Percentiles rank a stretch among this genome's conserved stretches.
These are phyloP conservation scores for Girardia tigrina DNA, from an alignment of 2,888 invertebrate species.

Conservation along the genomic window DNA sequence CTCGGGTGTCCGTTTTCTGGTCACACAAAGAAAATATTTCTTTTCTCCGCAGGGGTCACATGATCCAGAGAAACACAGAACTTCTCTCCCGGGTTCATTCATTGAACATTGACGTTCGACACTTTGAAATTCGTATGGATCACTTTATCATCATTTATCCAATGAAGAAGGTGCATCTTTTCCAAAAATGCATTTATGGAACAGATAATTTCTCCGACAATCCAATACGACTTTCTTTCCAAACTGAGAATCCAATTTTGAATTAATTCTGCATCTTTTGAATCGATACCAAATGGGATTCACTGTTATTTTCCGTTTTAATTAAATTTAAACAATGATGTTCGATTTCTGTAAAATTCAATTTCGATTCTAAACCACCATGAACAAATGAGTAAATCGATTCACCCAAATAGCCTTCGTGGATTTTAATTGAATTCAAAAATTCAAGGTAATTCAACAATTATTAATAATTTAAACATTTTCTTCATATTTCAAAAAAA, in stretches of 20 bases:
- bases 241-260: slow-evolving; percentile 19
- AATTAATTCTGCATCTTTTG: neutral
- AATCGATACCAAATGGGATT: neutral
- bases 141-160: neutral
- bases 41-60: neutral
- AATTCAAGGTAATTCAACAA: no score
- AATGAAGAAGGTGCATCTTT: neutral
- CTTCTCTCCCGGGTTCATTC: neutral
- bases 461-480: no score
- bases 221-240: slow-evolving; percentile 8
- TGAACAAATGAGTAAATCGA: neutral
- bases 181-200: neutral
- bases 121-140: neutral
- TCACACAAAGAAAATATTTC: neutral
- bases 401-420: neutral
- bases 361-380: neutral
- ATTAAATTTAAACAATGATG: neutral
- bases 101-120: neutral
- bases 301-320: neutral
- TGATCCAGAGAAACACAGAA: neutral
- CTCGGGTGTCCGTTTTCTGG: no score
- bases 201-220: slow-evolving; percentile 4
- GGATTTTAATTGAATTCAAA: no score
- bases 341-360: slow-evolving; percentile 1
- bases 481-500: no score